Evolutionary conservation across 2,797 vertebrate genomes (phyloP).

Genomic region (Botia kubotai): DNA sequence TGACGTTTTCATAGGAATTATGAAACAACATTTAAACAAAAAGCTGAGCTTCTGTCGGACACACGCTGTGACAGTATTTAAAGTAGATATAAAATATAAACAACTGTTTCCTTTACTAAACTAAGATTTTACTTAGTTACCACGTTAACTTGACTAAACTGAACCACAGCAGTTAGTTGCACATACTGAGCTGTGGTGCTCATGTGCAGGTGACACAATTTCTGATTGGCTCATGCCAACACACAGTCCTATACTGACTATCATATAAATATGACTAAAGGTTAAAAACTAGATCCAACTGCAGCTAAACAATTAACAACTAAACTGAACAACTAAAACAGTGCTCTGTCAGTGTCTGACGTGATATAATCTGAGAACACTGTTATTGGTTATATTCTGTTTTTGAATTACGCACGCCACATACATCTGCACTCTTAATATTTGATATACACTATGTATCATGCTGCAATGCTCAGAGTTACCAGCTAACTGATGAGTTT

Average conservation of each 20-base stretch:
- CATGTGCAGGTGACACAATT: background rate
- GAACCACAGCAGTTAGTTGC: background rate
- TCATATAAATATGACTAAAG: background rate
- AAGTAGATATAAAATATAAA: background rate
- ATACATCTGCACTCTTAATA: no score
- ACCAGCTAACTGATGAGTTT: no score
- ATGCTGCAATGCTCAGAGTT: no score
- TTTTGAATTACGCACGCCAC: no score
- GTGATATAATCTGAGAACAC: background rate
- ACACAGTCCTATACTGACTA: background rate
- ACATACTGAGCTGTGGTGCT: background rate
- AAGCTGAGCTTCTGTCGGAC: background rate
- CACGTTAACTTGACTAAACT: background rate
- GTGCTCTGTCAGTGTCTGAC: background rate
- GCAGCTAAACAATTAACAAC: background rate
- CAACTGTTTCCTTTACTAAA: background rate
- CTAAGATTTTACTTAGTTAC: background rate
- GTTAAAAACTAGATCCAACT: background rate
- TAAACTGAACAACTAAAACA: background rate
- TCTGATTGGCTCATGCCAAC: background rate
- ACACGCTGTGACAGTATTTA: background rate
- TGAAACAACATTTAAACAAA: background rate
- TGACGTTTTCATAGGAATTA: slow-evolving; percentile 1
- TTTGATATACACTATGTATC: no score
- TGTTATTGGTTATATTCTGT: no score